Conservation (phyloP, 2,888 invertebrate species). For the Eurytoma adleriae region DNA sequence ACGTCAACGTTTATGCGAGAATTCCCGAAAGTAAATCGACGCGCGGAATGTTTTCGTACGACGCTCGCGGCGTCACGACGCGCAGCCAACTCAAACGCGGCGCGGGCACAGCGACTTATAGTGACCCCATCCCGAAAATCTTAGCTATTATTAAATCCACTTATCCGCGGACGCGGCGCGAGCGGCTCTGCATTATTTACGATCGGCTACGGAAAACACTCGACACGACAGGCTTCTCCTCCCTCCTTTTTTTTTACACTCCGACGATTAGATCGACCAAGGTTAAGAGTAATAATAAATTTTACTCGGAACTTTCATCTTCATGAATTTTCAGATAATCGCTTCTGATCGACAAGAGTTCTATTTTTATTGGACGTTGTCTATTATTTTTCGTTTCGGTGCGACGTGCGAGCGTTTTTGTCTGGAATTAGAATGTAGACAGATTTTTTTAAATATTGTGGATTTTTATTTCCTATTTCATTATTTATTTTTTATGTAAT, state of each 20-base stretch:
- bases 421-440: too few relatives aligned
- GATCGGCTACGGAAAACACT: slow-evolving; percentile 51
- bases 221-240: slow-evolving; percentile 8
- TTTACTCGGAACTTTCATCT: background rate
- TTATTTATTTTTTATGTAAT: too few relatives aligned
- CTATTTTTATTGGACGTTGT: too few relatives aligned
- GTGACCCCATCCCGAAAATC: slow-evolving; percentile 58
- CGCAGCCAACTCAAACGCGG: slow-evolving; percentile 70
- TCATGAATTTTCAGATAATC: background rate
- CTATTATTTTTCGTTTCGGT: too few relatives aligned
- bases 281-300: slow-evolving; percentile 27
- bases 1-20: slow-evolving; percentile 74
- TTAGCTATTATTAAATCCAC: slow-evolving; percentile 61
- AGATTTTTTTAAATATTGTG: too few relatives aligned
- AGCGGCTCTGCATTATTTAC: slow-evolving; percentile 48
- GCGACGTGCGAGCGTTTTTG: too few relatives aligned
- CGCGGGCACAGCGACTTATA: slow-evolving; percentile 27
- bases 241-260: background rate
- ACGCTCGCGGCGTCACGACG: slow-evolving; percentile 66
- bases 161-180: slow-evolving; percentile 33
- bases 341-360: background rate
- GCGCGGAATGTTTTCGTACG: slow-evolving; percentile 73
- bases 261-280: slow-evolving; percentile 14
- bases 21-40: slow-evolving; percentile 75
- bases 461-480: too few relatives aligned